Evolutionary conservation across 2,888 invertebrate genomes (phyloP).

Genomic region (Dorcus parallelipipedus): DNA sequence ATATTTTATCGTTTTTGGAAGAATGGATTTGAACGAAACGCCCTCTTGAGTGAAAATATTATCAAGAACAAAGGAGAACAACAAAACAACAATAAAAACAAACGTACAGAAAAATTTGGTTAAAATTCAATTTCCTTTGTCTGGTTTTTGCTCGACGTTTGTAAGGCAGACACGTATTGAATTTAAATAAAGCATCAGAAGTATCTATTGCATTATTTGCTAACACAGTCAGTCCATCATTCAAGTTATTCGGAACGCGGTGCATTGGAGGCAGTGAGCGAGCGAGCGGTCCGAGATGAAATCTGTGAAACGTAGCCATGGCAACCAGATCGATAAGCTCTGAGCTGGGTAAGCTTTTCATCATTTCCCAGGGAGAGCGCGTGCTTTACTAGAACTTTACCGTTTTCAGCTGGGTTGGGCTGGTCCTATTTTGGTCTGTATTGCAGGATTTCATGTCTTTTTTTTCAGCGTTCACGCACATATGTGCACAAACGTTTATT

Average conservation of each 20-base stretch:
- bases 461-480: too few species aligned
- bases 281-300: constrained; percentile 16
- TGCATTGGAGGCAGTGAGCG: not conserved
- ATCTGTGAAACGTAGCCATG: constrained; percentile 18
- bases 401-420: constrained; percentile 1
- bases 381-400: constrained; percentile 3
- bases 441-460: not conserved
- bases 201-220: constrained; percentile 3
- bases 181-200: constrained; percentile 2
- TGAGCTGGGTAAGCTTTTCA: constrained; percentile 17
- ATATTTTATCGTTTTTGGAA: too few species aligned
- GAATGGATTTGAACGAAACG: too few species aligned
- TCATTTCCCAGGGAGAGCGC: constrained; percentile 18
- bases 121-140: constrained; percentile 3
- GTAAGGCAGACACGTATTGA: constrained; percentile 1
- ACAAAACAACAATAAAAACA: not conserved
- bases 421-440: not conserved
- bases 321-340: constrained; percentile 20
- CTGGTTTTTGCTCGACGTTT: not conserved
- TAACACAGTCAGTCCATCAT: not conserved
- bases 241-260: constrained; percentile 2
- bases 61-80: too few species aligned
- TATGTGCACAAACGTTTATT: too few species aligned
- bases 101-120: not conserved
- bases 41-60: too few species aligned